Evolutionary conservation across 2,888 invertebrate species (phyloP).

Genomic region (Bombyx huttoni): DNA sequence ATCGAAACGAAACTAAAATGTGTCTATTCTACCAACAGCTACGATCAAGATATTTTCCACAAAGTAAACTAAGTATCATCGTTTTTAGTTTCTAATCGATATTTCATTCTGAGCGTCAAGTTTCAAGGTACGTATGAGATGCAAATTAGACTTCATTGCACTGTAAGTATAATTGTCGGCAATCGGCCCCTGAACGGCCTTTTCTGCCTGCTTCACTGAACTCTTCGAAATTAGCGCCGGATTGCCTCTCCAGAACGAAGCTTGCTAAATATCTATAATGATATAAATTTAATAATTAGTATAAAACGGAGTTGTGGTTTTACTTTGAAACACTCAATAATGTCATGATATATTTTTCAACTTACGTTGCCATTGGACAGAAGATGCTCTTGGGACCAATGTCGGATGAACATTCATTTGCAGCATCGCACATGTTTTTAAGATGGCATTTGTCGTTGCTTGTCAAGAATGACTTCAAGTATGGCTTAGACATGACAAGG

Average conservation of each 20-base stretch:
- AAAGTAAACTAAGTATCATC: neutral
- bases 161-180: slow-evolving; percentile 86
- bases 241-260: slow-evolving; percentile 84
- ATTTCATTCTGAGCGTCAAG: neutral
- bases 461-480: slow-evolving; percentile 84
- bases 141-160: slow-evolving; percentile 87
- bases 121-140: neutral
- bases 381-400: slow-evolving; percentile 87
- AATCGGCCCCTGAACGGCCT: slow-evolving; percentile 89
- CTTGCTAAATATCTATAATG: slow-evolving; percentile 84
- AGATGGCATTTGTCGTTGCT: slow-evolving; percentile 87
- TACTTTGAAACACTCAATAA: neutral
- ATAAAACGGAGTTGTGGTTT: too few species aligned
- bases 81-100: neutral
- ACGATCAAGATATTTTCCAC: neutral
- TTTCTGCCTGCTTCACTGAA: slow-evolving; percentile 89
- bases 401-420: slow-evolving; percentile 87
- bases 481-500: slow-evolving; percentile 90
- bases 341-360: slow-evolving; percentile 15
- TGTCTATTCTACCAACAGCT: neutral
- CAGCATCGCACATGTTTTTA: slow-evolving; percentile 91
- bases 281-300: neutral
- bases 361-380: slow-evolving; percentile 95
- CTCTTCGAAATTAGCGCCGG: slow-evolving; percentile 81
- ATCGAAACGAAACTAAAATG: neutral